Evolutionary conservation across 1,140 invertebrate genomes (phyloP), one percentile per base, ranked within the genome.

Genomic region (Aricia agestis): DNA sequence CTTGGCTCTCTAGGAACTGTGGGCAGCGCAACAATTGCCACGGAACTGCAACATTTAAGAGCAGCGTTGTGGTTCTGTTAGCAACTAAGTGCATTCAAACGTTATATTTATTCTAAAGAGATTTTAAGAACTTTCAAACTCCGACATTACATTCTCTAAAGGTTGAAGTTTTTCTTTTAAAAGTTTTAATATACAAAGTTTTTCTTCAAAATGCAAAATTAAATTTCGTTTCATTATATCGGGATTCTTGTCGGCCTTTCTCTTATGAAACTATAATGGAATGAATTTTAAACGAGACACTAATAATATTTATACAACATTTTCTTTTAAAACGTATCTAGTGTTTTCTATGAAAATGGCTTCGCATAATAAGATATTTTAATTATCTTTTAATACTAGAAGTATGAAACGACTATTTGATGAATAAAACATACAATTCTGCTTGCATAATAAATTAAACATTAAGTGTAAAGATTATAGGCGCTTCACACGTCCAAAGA

Each of bases 11-110:
- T 73, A 77, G 78, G 78, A 83, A 85, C 76, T 76, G 77, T 83
- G 77, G 74, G 73, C 69, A 74, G 74, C 71, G 73, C 79, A 84
- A 86, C 81, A 82, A 85, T 84, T 78, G 82, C 69, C 72, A 70
- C 69, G 75, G 75, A 81, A 85, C 79, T 81, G 79, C 73, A 76
- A 73, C 73, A 72, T 79, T 84, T 82, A 73, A 77, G 76, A 73
- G 68, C 69, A 75, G 70, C 69, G 68, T 72, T 75, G 67, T 70
- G 71, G 70, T 69, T 70, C 70, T 77, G 74, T 74, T 74, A 63
- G 75, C 66, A 69, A 72, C 69, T 72, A 57, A 75, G 41, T 63
- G 67, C 71, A 32, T 45, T 68, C 25, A 32, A 68, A 31, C 18
- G 58, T 59, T 32, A 69, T 17, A 18, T 59, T 69, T 69, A 63